Conservation (phyloP, 2,113 vertebrate species). For the Coracopsis vasa region DNA sequence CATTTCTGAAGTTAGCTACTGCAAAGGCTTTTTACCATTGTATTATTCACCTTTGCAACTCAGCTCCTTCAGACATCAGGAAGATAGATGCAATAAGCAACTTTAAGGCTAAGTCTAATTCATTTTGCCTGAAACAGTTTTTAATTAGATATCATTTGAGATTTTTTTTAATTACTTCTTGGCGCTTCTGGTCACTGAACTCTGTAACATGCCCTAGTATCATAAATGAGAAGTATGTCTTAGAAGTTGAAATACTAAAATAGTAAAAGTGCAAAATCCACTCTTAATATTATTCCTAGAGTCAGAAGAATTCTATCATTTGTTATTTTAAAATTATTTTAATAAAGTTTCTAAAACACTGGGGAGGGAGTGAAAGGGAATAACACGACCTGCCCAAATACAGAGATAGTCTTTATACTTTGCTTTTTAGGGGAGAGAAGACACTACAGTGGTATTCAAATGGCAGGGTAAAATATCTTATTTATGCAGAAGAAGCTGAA, state of each 20-base stretch:
- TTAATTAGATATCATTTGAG: slow-evolving; percentile 77
- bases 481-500: not conserved
- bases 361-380: rapidly evolving
- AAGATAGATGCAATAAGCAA: slow-evolving; percentile 44
- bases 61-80: not conserved
- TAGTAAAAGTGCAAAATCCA: slow-evolving; percentile 29
- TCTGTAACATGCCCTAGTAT: slow-evolving; percentile 57
- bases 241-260: slow-evolving; percentile 53
- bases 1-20: slow-evolving; percentile 31
- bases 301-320: slow-evolving; percentile 16
- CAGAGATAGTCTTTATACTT: not conserved
- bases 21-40: not conserved
- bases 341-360: not conserved
- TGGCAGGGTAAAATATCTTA: not conserved
- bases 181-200: slow-evolving; percentile 68
- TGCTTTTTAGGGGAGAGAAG: not conserved
- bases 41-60: slow-evolving; percentile 29
- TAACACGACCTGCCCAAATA: not conserved
- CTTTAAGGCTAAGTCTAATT: slow-evolving; percentile 68
- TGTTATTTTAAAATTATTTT: slow-evolving; percentile 36
- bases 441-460: not conserved
- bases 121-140: slow-evolving; percentile 74
- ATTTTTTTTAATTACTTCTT: slow-evolving; percentile 73
- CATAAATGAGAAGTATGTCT: slow-evolving; percentile 54
- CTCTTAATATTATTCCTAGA: slow-evolving; percentile 5